Evolutionary conservation across 2,888 invertebrate species (phyloP), one percentile per base, ranked within the genome.

Genomic region (Troides aeacus): DNA sequence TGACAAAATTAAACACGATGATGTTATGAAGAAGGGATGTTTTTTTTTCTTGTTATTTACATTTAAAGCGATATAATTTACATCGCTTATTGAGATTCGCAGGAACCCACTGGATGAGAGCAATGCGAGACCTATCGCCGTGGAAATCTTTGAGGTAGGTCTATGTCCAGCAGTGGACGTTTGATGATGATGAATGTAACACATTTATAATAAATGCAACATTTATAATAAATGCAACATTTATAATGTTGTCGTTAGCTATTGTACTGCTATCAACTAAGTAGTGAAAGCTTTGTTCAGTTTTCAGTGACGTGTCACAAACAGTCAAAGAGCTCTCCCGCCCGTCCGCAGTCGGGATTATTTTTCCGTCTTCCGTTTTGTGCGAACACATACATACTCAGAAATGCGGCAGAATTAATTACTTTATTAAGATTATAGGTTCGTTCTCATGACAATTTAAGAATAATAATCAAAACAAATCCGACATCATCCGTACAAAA

Each of bases 241-340:
- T 62, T 17, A 23, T 62, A 62, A 46, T 30, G 65, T 42, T 63
- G 50, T 66, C 58, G 53, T 62, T 66, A 18, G 62, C 66, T 53
- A 66, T 66, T 58, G 53, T 59, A 39, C 62, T 30, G 24, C 62
- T 56, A 65, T 66, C 36, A 66, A 58, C 58, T 59, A 70, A 66
- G 66, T 70, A 63, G 70, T 70, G 62, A 62, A 59, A 63, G 70
- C 70, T 66, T 70, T 70, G 62, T 70, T 63, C 62, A 63, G 70
- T 62, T 66, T 58, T 66, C 66, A 62, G 62, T 59, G 59, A 66
- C 59, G 63, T 70, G 66, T 70, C 62, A 69, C 65, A 70, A 70
- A 70, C 58, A 66, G 66, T 66, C 62, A 60, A 59, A 70, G 66
- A 62, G 66, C 70, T 66, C 59, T 66, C 50, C 66, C 50, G 58